These are phyloP conservation scores for Peromyscus polionotus DNA, from an alignment of 2,113 vertebrate genomes.

Conservation along the genomic window DNA sequence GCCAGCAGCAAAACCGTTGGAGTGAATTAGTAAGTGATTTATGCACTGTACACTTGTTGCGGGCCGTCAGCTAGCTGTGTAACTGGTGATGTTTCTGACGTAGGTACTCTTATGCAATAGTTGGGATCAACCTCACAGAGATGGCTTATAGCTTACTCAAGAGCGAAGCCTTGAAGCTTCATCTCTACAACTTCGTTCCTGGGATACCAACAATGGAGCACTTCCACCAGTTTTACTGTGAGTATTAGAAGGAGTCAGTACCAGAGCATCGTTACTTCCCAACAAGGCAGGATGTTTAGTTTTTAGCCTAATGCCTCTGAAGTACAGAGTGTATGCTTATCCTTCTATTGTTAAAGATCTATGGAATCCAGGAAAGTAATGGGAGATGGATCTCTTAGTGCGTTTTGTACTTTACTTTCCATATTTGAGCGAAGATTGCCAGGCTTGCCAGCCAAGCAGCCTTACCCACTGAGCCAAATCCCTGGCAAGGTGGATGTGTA, in stretches of 20 bases:
- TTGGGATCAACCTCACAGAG: conserved; percentile 99
- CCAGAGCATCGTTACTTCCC: not conserved
- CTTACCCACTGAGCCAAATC: not conserved
- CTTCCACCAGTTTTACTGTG: conserved; percentile 98
- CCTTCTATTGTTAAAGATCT: conserved; percentile 31
- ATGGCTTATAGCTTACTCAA: conserved; percentile 98
- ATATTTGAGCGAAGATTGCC: not conserved
- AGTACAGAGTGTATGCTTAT: not conserved
- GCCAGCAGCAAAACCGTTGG: conserved; percentile 1
- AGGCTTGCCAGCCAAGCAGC: too few relatives aligned
- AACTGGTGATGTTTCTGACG: conserved; percentile 42
- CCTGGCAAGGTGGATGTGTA: not conserved
- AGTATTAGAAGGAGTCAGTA: conserved; percentile 79
- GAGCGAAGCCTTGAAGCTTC: conserved; percentile 93
- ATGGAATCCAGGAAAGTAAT: conserved; percentile 6
- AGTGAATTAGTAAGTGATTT: not conserved
- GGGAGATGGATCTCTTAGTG: not conserved
- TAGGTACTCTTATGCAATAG: conserved; percentile 99
- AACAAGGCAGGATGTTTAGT: not conserved
- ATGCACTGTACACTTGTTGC: not conserved
- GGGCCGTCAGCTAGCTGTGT: conserved; percentile 25
- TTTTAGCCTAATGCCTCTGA: not conserved
- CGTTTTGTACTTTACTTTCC: conserved; percentile 1
- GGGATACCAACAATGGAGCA: conserved; percentile 91
- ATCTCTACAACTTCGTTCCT: conserved; percentile 94